Evolutionary conservation across 2,113 vertebrate species (phyloP).

Genomic region (Coregonus clupeaformis): DNA sequence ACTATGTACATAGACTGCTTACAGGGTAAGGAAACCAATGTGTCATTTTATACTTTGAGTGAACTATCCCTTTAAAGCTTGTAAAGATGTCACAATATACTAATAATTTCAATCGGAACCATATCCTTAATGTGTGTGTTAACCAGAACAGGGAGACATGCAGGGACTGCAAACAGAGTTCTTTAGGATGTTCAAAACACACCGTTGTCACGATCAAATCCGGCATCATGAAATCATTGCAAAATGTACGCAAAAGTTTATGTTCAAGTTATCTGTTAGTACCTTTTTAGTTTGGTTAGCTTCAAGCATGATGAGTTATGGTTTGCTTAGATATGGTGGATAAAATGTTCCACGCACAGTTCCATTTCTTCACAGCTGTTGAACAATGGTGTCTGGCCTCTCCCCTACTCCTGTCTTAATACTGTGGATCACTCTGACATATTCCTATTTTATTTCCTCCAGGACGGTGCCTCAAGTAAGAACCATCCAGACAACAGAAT

Average conservation of each 20-base stretch:
- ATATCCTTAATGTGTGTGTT: no score
- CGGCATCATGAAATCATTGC: not conserved
- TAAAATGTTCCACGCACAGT: not conserved
- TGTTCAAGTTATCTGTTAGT: not conserved
- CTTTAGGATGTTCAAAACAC: no score
- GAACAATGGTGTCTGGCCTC: not conserved
- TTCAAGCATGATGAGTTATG: not conserved
- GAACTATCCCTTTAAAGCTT: no score
- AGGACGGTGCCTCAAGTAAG: conserved; percentile 88
- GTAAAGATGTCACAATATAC: no score
- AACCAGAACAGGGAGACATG: no score
- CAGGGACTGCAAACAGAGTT: no score
- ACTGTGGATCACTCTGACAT: conserved; percentile 18
- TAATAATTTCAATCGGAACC: no score
- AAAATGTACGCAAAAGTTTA: not conserved
- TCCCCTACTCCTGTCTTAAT: not conserved
- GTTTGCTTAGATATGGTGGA: not conserved
- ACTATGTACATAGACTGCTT: no score
- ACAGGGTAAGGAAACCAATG: no score
- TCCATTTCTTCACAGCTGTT: not conserved
- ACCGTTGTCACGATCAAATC: not conserved
- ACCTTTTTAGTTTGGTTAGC: not conserved
- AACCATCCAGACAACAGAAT: conserved; percentile 75
- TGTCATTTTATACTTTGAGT: no score
- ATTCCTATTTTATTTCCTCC: not conserved